Evolutionary conservation across 2,113 vertebrate species (phyloP), one percentile per base, ranked within the genome.

Genomic region (Enhydra lutris): DNA sequence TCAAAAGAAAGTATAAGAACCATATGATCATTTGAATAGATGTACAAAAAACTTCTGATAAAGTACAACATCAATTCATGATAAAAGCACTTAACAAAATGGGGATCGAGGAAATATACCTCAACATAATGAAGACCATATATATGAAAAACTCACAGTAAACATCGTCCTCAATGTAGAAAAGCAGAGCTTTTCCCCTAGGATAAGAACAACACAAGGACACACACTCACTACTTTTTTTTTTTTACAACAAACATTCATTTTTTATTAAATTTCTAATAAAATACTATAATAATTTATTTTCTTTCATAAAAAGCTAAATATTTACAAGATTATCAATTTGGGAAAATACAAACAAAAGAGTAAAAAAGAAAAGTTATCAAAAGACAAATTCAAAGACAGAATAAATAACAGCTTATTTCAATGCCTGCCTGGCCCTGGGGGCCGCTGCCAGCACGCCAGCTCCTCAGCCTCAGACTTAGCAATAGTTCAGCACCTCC

Each of bases 331-430:
- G 50, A 94, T 39, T 67, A 52, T 67, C 57, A 93, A 10, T 81
- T 96, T 71, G 21, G 6, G 57, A 93, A 96, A 89, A 95, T 47
- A 95, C 26, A 89, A 92, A 96, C 31, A 90, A 45, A 78, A 87
- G 14, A 69, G 45, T 34, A 76, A 84, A 95, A 96, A 85, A 74
- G 23, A 91, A 91, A 76, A 71, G 7, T 34, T 1, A 89, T 26
- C 23, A 91, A 94, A 81, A 85, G 52, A 96, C 79, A 97, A 82
- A 85, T 79, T 73, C 39, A 78, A 94, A 45, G 31, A 93, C 29
- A 96, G 50, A 98, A 97, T 99, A 99, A 99, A 98, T 98, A 99
- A 76, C 94, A 99, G 45, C 47, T 80, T 98, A 97, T 98, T 95
- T 98, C 98, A 93, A 98, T 36, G 24, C 21, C 71, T 83, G 34